Evolutionary conservation across 2,888 invertebrate species (phyloP).

Genomic region (Icerya purchasi): DNA sequence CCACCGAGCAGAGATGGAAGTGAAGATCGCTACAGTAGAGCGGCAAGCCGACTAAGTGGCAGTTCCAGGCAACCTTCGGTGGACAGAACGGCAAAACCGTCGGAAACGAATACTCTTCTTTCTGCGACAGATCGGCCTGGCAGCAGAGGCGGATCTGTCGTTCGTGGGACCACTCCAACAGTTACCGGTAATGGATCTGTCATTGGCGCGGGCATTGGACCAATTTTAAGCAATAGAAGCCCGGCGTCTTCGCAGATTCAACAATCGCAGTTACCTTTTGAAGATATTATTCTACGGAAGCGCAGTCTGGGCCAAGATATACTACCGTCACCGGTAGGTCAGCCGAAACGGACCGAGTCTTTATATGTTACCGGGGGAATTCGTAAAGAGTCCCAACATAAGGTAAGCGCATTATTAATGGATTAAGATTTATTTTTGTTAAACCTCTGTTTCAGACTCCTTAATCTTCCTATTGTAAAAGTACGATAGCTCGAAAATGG

Average conservation of each 20-base stretch:
- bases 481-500: too few relatives aligned
- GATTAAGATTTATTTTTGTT: too few relatives aligned
- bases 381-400: slow-evolving; percentile 18
- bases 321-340: slow-evolving; percentile 54
- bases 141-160: slow-evolving; percentile 23
- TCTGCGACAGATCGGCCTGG: background rate
- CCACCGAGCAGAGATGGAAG: slow-evolving; percentile 74
- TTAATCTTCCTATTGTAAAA: too few relatives aligned
- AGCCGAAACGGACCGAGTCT: slow-evolving; percentile 79
- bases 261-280: slow-evolving; percentile 40
- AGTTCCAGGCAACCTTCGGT: slow-evolving; percentile 58
- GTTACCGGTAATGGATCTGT: slow-evolving; percentile 41
- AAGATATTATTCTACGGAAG: slow-evolving; percentile 59
- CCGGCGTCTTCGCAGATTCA: slow-evolving; percentile 26
- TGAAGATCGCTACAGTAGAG: slow-evolving; percentile 56
- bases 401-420: too few relatives aligned
- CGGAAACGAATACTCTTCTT: slow-evolving; percentile 19
- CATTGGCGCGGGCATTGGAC: slow-evolving; percentile 28
- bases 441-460: too few relatives aligned
- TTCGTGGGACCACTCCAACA: slow-evolving; percentile 32
- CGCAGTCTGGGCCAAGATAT: slow-evolving; percentile 70
- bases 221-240: slow-evolving; percentile 23
- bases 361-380: slow-evolving; percentile 36
- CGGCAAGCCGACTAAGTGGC: slow-evolving; percentile 37
- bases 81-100: slow-evolving; percentile 35